Evolutionary conservation across 2,888 invertebrate genomes (phyloP).

Genomic region (Drosophila paucipuncta): DNA sequence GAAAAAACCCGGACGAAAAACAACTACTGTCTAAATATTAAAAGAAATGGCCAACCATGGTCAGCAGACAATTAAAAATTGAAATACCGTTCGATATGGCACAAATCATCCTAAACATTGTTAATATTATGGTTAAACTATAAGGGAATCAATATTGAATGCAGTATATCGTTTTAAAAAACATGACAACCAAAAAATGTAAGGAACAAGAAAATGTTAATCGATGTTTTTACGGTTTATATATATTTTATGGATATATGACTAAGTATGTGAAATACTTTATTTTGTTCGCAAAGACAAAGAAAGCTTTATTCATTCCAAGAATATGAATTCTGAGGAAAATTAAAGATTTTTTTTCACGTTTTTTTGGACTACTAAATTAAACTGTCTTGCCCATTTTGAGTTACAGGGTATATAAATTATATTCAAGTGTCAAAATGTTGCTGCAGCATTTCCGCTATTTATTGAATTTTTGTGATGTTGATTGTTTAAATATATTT

Average conservation of each 20-base stretch:
- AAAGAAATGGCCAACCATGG: not conserved
- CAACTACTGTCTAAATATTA: slow-evolving; percentile 2
- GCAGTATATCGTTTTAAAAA: not conserved
- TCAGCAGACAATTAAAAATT: not conserved
- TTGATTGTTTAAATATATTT: slow-evolving; percentile 29
- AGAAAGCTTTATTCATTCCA: slow-evolving; percentile 1
- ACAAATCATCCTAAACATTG: not conserved
- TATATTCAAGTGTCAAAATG: slow-evolving; percentile 29
- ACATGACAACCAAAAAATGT: not conserved
- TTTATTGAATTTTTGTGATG: slow-evolving; percentile 46
- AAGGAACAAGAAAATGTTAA: not conserved
- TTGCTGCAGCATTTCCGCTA: slow-evolving; percentile 55
- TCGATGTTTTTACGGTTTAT: not conserved
- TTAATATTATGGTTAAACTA: not conserved
- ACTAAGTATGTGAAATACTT: not conserved
- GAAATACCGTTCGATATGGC: not conserved
- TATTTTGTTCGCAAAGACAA: not conserved
- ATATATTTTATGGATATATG: not conserved
- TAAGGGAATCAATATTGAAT: not conserved
- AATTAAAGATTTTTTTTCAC: slow-evolving; percentile 1
- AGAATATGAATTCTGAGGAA: slow-evolving; percentile 9
- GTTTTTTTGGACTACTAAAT: slow-evolving; percentile 22
- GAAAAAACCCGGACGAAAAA: not conserved
- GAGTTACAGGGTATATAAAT: slow-evolving; percentile 39
- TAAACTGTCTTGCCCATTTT: slow-evolving; percentile 21